Base-by-base conservation (phyloP, 2,888 invertebrate species). In the Hydropsyche betteni region DNA sequence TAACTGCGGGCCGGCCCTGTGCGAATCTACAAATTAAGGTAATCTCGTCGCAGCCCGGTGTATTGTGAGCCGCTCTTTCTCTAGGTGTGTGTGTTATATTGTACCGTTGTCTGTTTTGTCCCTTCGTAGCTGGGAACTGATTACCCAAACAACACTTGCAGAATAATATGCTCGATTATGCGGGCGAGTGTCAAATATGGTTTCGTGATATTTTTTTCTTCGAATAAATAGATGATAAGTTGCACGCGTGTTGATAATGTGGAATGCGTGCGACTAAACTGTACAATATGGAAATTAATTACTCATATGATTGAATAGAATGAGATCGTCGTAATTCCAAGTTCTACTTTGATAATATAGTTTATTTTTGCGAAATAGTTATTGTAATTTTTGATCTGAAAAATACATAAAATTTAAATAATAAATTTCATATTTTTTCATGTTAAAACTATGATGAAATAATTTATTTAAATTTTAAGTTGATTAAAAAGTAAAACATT, bases 1-100 rank as follows among this genome's bases (percentile, higher is more conserved):
- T 72, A 72, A 72, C 72, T 72, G 38, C 72, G 55, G 44, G 58
- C 58, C 61, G 72, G 55, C 72, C 55, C 72, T 61, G 58, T 36
- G 58, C 55, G 55, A 72, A 75, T 75, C 75, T 75, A 70, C 75
- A 75, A 75, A 75, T 75, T 75, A 75, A 70, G 75, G 70, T 75
- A 70, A 75, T 75, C 68, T 68, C 68, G 77, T n/a, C 69, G 12
- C 38, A 10, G 44, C 3, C 34, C 36, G 58, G 64, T 64, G 36
- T 64, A 64, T 64, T 64, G 64, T 64, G 64, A 64, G 36, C 44
- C 44, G 1, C 44, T 44, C 44, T 44, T 44, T 44, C 44, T 44
- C 44, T 44, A 44, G 10, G 44, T 44, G 10, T 44, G 7, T 44
- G 6, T 44, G 44, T 44, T 6, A 44, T 44, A 44, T 10, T 44